These are phyloP conservation scores for Callaeas wilsoni DNA, from an alignment of 2,113 vertebrate species.

Conservation along the genomic window DNA sequence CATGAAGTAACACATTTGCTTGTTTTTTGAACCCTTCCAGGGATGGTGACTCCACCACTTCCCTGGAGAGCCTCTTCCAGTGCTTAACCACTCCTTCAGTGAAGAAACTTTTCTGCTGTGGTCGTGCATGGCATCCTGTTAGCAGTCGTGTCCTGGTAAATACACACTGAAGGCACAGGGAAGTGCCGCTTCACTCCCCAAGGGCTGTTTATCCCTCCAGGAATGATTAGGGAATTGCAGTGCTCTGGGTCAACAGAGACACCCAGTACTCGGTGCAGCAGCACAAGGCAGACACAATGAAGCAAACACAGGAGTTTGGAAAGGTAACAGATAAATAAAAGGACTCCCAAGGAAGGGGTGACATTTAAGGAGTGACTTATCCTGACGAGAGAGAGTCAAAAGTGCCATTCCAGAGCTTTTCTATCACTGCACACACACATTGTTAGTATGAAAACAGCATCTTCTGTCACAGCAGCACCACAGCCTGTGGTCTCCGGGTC, in stretches of 20 bases:
- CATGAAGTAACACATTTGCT: not conserved
- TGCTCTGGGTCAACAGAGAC: not conserved
- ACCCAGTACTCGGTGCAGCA: not conserved
- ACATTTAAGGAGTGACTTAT: not conserved
- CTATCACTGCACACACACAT: not conserved
- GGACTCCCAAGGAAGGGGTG: not conserved
- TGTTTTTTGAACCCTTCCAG: not conserved
- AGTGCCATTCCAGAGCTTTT: not conserved
- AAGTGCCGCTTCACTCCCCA: not conserved
- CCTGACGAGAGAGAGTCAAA: not conserved
- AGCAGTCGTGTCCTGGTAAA: not conserved
- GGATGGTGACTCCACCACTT: not conserved
- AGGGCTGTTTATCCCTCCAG: not conserved
- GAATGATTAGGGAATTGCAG: not conserved
- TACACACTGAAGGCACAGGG: rapidly evolving
- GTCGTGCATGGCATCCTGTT: rapidly evolving
- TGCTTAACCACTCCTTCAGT: not conserved
- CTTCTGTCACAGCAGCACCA: not conserved
- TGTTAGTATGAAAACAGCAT: not conserved
- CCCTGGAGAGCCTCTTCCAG: not conserved
- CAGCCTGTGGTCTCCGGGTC: not conserved
- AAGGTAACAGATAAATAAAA: not conserved
- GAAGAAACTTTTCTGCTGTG: not conserved
- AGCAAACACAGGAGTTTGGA: not conserved
- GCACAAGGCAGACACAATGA: not conserved